A percentile compares a stretch with the other conserved stretches of the same genome.
Conservation (phyloP, 2,113 vertebrate species). For the Tetrax tetrax region DNA sequence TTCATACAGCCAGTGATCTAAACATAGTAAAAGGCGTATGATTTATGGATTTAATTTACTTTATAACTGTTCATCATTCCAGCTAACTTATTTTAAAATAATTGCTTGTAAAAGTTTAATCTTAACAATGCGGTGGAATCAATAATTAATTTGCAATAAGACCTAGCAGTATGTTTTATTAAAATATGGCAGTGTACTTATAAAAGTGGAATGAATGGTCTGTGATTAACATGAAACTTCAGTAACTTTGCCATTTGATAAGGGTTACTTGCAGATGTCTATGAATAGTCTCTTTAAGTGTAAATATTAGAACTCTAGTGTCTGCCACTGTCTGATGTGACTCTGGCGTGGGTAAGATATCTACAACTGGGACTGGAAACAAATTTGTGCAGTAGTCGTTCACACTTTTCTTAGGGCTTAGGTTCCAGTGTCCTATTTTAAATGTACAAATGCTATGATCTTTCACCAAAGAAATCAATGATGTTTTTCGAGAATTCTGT, state of each 20-base stretch:
- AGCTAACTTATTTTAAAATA: constrained; percentile 5
- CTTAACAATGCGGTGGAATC: neutral
- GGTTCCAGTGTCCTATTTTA: neutral
- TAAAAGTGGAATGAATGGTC: neutral
- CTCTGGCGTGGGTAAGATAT: neutral
- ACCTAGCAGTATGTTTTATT: neutral
- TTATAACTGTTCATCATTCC: neutral
- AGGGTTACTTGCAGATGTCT: neutral
- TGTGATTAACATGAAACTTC: neutral
- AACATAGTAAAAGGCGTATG: neutral
- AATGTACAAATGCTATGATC: neutral
- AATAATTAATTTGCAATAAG: constrained; percentile 50
- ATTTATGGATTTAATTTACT: constrained; percentile 47
- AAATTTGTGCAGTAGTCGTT: neutral
- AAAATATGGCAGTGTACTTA: neutral
- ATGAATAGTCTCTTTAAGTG: neutral
- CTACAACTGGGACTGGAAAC: neutral
- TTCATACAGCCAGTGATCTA: neutral
- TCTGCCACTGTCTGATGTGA: neutral
- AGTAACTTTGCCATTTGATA: neutral
- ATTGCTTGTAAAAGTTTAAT: constrained; percentile 54
- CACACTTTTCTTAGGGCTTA: neutral
- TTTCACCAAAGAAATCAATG: neutral
- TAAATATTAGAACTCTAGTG: neutral
- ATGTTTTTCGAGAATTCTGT: neutral